Evolutionary conservation across 2,797 vertebrate genomes (phyloP).

Genomic region (Anabacerthia variegaticeps): DNA sequence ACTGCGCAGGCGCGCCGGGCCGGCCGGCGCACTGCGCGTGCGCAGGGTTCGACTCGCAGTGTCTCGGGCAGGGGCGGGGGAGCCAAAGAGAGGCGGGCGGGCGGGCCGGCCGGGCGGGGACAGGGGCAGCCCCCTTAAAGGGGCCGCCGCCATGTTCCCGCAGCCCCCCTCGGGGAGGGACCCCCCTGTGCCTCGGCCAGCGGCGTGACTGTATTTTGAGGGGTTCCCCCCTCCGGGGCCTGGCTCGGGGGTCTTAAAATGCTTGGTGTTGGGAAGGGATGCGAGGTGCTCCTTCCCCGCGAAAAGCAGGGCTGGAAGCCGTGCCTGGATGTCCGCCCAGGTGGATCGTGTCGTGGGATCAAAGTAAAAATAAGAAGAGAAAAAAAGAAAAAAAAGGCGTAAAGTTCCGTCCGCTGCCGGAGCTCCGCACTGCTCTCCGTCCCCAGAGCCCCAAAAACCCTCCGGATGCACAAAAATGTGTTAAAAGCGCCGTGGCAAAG

Average conservation of each 20-base stretch:
- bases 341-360: background rate
- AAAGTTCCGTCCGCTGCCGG: background rate
- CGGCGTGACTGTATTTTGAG: fast-evolving
- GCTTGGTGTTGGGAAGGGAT: background rate
- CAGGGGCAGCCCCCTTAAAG: background rate
- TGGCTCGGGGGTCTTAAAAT: background rate
- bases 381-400: fast-evolving
- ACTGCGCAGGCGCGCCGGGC: background rate
- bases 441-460: fast-evolving
- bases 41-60: background rate
- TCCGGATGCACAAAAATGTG: fast-evolving
- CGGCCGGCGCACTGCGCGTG: background rate
- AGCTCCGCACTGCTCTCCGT: fast-evolving
- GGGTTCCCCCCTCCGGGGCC: too few relatives aligned
- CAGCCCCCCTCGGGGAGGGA: background rate
- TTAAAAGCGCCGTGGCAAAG: background rate
- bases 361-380: background rate
- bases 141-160: background rate
- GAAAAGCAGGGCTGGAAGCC: background rate
- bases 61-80: background rate
- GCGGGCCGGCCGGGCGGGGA: background rate
- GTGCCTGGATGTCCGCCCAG: background rate
- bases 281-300: background rate
- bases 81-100: conserved; percentile 32
- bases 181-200: background rate